phyloP scores from a whole-genome alignment of 2,113 vertebrate species.

The Pelodiscus sinensis region DNA sequence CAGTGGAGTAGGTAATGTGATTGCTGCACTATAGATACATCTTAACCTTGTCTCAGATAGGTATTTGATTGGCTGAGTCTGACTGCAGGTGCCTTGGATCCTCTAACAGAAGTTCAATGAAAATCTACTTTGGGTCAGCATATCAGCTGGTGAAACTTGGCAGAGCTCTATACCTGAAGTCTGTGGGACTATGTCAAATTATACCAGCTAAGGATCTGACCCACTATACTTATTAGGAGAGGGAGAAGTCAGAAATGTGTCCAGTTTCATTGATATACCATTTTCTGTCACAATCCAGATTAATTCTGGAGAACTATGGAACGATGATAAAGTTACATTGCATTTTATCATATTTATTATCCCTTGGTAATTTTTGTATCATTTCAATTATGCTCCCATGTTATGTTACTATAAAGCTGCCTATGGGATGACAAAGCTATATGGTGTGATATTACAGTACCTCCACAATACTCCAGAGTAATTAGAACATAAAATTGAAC shows the following conservation, averaged over 20 bases:
- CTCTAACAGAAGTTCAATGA: neutral
- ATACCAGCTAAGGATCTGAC: neutral
- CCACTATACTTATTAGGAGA: neutral
- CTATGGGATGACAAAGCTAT: slow-evolving; percentile 47
- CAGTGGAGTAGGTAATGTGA: neutral
- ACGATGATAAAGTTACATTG: neutral
- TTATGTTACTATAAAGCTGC: slow-evolving; percentile 54
- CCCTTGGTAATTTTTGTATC: neutral
- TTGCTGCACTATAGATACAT: neutral
- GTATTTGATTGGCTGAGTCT: neutral
- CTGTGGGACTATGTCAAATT: fast-evolving
- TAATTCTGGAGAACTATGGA: fast-evolving
- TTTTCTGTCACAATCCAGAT: neutral
- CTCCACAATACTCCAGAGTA: slow-evolving; percentile 51
- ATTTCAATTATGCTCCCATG: slow-evolving; percentile 40
- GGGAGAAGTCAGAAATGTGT: fast-evolving
- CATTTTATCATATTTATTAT: neutral
- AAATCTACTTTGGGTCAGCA: neutral
- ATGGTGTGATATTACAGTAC: slow-evolving; percentile 37
- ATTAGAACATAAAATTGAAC: slow-evolving; percentile 75
- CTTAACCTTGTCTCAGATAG: neutral
- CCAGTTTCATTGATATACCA: fast-evolving
- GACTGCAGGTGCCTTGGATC: neutral
- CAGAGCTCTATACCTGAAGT: fast-evolving
- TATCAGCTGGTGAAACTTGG: neutral